Conservation (phyloP, 1,140 invertebrate species). For the Metaphire vulgaris region DNA sequence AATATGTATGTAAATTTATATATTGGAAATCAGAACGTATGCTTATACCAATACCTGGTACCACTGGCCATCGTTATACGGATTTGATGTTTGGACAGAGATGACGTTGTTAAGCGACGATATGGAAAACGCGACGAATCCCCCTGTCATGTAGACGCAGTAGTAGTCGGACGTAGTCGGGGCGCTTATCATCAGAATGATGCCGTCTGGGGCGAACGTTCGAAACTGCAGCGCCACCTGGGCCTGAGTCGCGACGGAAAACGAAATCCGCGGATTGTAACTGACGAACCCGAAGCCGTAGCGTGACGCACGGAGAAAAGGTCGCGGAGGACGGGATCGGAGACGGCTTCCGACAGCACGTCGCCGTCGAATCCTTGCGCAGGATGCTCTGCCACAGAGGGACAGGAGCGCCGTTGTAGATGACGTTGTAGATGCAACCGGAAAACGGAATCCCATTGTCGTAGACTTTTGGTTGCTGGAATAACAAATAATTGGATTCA, state of each 20-base stretch:
- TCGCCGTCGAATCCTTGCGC: constrained; percentile 12
- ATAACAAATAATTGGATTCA: too few species aligned
- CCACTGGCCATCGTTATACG: constrained; percentile 29
- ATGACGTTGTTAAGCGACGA: background rate
- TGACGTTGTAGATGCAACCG: constrained; percentile 29
- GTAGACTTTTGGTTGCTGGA: constrained; percentile 16
- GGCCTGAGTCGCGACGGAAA: background rate
- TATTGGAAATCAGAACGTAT: too few species aligned
- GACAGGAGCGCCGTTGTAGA: constrained; percentile 21
- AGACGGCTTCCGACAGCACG: constrained; percentile 23
- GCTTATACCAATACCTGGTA: constrained; percentile 27
- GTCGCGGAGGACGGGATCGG: background rate
- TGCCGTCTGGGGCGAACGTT: constrained; percentile 24
- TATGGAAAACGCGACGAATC: constrained; percentile 18
- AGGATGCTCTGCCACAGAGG: constrained; percentile 22
- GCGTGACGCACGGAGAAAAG: constrained; percentile 15
- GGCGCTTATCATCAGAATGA: constrained; percentile 17
- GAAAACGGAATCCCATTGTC: constrained; percentile 15
- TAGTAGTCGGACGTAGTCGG: constrained; percentile 11
- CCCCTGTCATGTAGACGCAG: constrained; percentile 19
- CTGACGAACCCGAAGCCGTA: constrained; percentile 24
- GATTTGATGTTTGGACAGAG: background rate
- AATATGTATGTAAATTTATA: too few species aligned
- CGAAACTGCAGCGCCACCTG: constrained; percentile 27
- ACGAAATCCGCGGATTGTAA: background rate